Conservation (phyloP, 1,140 invertebrate species). For the Drosophila sproati region DNA sequence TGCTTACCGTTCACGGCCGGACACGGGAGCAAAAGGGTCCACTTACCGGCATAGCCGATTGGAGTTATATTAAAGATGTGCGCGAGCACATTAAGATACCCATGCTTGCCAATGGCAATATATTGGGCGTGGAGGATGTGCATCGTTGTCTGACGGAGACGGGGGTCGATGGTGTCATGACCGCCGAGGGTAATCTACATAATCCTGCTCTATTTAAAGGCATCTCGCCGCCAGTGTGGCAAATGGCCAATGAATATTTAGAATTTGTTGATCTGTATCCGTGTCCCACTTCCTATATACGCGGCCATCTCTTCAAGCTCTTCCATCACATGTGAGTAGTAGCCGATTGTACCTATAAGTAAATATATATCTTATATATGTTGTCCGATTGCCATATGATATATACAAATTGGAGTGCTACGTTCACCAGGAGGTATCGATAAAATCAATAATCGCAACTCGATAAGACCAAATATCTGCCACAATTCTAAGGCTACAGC, state of each 20-base stretch:
- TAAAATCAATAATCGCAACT: too few species aligned
- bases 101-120: constrained; percentile 99
- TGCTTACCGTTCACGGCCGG: constrained; percentile 98
- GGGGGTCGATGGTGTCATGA: constrained; percentile 95
- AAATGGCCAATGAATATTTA: constrained; percentile 96
- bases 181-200: constrained; percentile 96
- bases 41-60: constrained; percentile 96
- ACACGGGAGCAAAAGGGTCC: constrained; percentile 98
- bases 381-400: not conserved
- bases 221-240: constrained; percentile 91
- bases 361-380: too few species aligned
- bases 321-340: constrained; percentile 95
- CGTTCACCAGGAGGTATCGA: too few species aligned
- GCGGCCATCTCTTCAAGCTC: constrained; percentile 98
- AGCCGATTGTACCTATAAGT: too few species aligned
- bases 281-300: constrained; percentile 94
- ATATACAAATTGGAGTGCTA: too few species aligned
- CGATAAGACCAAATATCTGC: too few species aligned
- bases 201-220: constrained; percentile 96
- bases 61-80: constrained; percentile 96
- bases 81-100: constrained; percentile 95
- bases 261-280: constrained; percentile 93
- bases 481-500: too few species aligned
- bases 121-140: constrained; percentile 96
- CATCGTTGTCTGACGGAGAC: constrained; percentile 94